These are phyloP conservation scores for Hippocampus mohnikei DNA, from an alignment of 2,113 vertebrate genomes.

Conservation along the genomic window DNA sequence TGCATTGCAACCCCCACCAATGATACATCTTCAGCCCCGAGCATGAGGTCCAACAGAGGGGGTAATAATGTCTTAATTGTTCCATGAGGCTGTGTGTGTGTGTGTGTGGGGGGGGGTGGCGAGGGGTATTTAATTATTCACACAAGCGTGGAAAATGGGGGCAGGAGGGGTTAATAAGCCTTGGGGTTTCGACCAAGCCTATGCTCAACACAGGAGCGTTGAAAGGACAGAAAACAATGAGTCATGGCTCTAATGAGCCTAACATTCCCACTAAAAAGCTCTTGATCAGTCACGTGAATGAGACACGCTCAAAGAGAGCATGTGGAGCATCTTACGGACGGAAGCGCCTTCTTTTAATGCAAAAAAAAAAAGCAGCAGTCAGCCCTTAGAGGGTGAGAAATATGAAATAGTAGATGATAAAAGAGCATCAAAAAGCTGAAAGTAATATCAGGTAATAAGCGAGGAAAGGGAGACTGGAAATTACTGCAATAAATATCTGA, in stretches of 20 bases:
- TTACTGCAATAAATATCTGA: slow-evolving; percentile 26
- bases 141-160: slow-evolving; percentile 41
- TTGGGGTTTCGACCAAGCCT: slow-evolving; percentile 53
- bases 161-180: slow-evolving; percentile 19
- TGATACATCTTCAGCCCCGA: slow-evolving; percentile 39
- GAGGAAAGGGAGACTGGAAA: slow-evolving; percentile 25
- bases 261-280: slow-evolving; percentile 52
- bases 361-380: slow-evolving; percentile 20
- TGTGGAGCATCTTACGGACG: slow-evolving; percentile 32
- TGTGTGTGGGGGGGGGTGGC: slow-evolving; percentile 17
- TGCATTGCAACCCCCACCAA: slow-evolving; percentile 15
- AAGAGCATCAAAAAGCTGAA: slow-evolving; percentile 6
- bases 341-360: not conserved
- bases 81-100: slow-evolving; percentile 40
- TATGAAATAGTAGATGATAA: not conserved
- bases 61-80: slow-evolving; percentile 73
- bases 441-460: slow-evolving; percentile 14
- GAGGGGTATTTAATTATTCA: slow-evolving; percentile 67
- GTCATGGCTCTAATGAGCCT: slow-evolving; percentile 65
- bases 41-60: slow-evolving; percentile 53
- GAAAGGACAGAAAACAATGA: slow-evolving; percentile 59
- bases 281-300: slow-evolving; percentile 28
- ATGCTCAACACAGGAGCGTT: slow-evolving; percentile 47
- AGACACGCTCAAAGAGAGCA: not conserved
- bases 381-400: slow-evolving; percentile 9